Evolutionary conservation across 2,888 invertebrate species (phyloP), one percentile per base, ranked within the genome.

Genomic region (Eueremaeus valkanovi): DNA sequence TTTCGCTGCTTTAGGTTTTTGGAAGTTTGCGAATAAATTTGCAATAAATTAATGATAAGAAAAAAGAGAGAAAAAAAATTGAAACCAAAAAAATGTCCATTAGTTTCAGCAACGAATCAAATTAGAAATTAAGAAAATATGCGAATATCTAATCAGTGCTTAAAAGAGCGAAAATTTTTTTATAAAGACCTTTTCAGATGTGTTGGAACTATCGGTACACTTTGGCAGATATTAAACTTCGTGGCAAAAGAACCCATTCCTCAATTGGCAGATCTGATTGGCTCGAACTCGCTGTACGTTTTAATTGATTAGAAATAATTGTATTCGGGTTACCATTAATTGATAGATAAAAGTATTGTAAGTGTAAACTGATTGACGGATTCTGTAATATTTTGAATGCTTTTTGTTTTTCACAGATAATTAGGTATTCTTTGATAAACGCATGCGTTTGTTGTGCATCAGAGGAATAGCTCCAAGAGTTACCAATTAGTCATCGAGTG

Each of bases 141-240:
- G 11, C 24, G 9, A 63, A 33, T 63, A 31, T 63, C 13, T 58
- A 58, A 58, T 27, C 31, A 24, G 21, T n/a, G 11, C 13, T 27
- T 21, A 29, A 16, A 16, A 29, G 18, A n/a, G 5, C 13, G 11
- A 11, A 58, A 58, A 9, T 31, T 29, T 5, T 51, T 27, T 21
- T 9, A 18, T 3, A 55, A 42, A 42, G 16, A 68, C 68, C 68
- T 68, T 42, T 66, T 66, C 2, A 21, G 11, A 36, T 68, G 36
- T 40, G 42, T 9, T 24, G 16, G 33, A 63, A 31, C 24, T 42
- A 68, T 42, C 13, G 36, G 42, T 42, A 68, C 42, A 68, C 24
- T 68, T 68, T 68, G 36, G 42, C 68, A 68, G 21, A 68, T 24
- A 68, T 68, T 68, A 3, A 36, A 68, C n/a, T 68, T 68, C 18